Conservation (phyloP, 2,113 vertebrate genomes). For the Lonchura striata region DNA sequence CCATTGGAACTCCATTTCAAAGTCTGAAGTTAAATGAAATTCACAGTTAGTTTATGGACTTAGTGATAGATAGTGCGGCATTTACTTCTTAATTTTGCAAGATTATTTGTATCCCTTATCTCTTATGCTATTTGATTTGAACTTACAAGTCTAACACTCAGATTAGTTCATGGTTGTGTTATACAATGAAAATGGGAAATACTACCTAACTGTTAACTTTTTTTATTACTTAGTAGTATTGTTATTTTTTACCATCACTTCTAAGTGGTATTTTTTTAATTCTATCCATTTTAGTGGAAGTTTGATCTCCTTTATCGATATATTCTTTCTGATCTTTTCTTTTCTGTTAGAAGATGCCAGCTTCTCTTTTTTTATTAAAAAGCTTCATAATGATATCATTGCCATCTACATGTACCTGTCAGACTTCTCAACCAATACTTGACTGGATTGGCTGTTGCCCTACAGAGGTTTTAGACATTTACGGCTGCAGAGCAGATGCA, state of each 20-base stretch:
- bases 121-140: neutral
- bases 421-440: neutral
- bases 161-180: neutral
- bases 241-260: neutral
- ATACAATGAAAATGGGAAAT: neutral
- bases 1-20: neutral
- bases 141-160: neutral
- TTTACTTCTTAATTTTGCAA: neutral
- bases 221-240: neutral
- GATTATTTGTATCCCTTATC: neutral
- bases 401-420: neutral
- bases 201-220: neutral
- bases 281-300: neutral
- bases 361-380: neutral
- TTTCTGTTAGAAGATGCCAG: neutral
- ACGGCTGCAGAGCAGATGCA: neutral
- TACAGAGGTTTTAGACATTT: neutral
- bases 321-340: neutral
- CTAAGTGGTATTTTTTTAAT: fast-evolving
- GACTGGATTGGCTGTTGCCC: neutral
- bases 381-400: neutral
- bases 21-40: neutral
- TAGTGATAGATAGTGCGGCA: neutral
- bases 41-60: neutral
- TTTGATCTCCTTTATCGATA: neutral